A percentile compares a stretch with the other conserved stretches of the same genome.
phyloP scores from a whole-genome alignment of 2,888 invertebrate species.

The Dyspetes luteomarginatus region DNA sequence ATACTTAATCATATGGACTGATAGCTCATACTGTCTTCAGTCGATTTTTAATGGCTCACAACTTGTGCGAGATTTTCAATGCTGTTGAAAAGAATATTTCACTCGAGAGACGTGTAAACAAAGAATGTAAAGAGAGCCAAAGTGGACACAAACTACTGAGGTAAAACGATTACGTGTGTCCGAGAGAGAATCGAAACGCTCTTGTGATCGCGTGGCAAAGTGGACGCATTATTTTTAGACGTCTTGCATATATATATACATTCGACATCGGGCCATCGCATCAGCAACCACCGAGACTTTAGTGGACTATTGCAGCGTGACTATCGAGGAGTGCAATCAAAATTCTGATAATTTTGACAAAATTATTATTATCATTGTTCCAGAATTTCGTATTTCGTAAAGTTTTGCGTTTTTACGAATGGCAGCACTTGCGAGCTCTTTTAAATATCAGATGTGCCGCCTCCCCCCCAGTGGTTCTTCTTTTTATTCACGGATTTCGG shows the following conservation, averaged over 20 bases:
- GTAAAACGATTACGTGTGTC: neutral
- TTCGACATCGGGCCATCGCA: slow-evolving; percentile 28
- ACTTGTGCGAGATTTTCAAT: too few relatives aligned
- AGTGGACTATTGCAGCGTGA: slow-evolving; percentile 17
- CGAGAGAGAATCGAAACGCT: slow-evolving; percentile 7
- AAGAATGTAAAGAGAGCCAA: neutral
- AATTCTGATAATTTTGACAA: neutral
- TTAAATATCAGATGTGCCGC: slow-evolving; percentile 5
- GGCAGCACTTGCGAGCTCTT: neutral
- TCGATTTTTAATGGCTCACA: slow-evolving; percentile 33
- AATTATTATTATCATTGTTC: neutral
- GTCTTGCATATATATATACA: slow-evolving; percentile 4
- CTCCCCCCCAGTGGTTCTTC: neutral
- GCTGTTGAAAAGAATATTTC: neutral
- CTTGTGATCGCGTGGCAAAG: slow-evolving; percentile 36
- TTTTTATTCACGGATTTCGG: neutral
- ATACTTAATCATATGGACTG: neutral
- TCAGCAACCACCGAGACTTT: slow-evolving; percentile 28
- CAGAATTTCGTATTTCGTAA: neutral
- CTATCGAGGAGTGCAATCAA: neutral
- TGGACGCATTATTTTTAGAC: slow-evolving; percentile 61
- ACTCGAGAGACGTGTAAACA: neutral
- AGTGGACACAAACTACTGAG: neutral
- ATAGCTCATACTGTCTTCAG: neutral
- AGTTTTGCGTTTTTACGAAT: neutral